Base-by-base conservation (phyloP, 1,140 invertebrate species). In the Parapsyche elsis region DNA sequence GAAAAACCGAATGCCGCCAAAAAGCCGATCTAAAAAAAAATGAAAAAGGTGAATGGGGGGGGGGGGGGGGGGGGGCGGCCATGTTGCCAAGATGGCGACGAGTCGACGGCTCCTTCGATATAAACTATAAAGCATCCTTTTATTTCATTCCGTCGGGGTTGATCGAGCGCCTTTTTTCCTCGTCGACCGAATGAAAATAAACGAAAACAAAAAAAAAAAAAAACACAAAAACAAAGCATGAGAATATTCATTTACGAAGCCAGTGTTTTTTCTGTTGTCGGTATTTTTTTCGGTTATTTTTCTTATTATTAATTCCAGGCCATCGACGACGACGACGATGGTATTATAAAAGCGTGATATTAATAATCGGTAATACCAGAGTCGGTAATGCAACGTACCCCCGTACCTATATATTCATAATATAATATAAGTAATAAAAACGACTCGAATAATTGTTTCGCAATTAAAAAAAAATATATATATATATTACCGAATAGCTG, bases 21-120 rank as follows among this genome's bases (percentile, higher is more conserved):
- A 77, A 76, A 77, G 45, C 45, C 71, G 49, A 57, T 75, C 44
- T 9, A 46, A 44, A 45, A 24, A 26, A 53, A 16, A 49, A 75
- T 19, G 16, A 53, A 53, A 75, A 46, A 53, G 12, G 49, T 12
- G 1, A 53, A 2, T 14, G 19, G 38, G 38, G 64, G 61, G 59
- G 26, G 75, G 30, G 23, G 75, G 1, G 24, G 19, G 38, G 38
- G 64, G 61, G 59, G 26, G 75, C 59, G 23, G 75, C 75, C 75
- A 77, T 77, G 30, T 61, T 77, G 26, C 53, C 75, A 77, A 77
- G 75, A 77, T 77, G 75, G 75, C 59, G 12, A 24, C 44, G 16
- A 38, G 53, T 30, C 26, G 38, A 73, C 67, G 4, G 23, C 7
- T 38, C 30, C 30, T 38, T 38, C 30, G 30, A 7, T 7, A 38